phyloP scores from a whole-genome alignment of 2,113 vertebrate genomes.

The Fregetta grallaria region DNA sequence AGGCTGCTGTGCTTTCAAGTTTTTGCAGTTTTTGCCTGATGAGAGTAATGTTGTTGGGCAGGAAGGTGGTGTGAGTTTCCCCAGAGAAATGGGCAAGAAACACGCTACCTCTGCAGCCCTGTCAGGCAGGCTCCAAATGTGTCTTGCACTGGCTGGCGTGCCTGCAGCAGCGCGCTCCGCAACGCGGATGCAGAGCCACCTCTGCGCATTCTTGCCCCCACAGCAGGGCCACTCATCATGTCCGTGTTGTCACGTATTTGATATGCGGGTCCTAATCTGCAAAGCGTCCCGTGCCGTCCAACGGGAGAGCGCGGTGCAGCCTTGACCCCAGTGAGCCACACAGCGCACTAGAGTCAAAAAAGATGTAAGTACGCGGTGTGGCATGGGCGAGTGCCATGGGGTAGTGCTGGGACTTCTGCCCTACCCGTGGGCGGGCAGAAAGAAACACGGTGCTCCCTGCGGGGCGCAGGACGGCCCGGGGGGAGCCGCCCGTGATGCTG shows the following conservation, averaged over 20 bases:
- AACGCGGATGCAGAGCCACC: accelerated
- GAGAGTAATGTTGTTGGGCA: not conserved
- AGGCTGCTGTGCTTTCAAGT: not conserved
- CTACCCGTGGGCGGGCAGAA: too few relatives aligned
- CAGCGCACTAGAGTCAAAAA: accelerated
- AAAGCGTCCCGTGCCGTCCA: not conserved
- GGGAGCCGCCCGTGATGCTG: not conserved
- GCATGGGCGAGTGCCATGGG: accelerated
- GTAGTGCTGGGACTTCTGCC: not conserved
- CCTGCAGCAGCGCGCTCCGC: not conserved
- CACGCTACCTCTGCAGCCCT: not conserved
- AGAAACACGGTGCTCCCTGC: accelerated
- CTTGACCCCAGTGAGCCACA: not conserved
- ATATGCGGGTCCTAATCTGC: not conserved
- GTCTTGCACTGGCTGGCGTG: not conserved
- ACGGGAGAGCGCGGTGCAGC: too few relatives aligned
- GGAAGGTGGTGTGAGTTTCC: not conserved
- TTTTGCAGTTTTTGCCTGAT: not conserved
- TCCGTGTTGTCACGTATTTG: not conserved
- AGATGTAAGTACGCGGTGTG: too few relatives aligned
- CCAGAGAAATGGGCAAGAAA: not conserved
- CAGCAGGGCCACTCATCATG: not conserved
- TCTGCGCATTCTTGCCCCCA: not conserved
- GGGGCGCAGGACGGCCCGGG: accelerated
- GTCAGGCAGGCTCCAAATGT: not conserved